These are phyloP conservation scores for Hyla sarda DNA, from an alignment of 2,113 vertebrate genomes.

Conservation along the genomic window DNA sequence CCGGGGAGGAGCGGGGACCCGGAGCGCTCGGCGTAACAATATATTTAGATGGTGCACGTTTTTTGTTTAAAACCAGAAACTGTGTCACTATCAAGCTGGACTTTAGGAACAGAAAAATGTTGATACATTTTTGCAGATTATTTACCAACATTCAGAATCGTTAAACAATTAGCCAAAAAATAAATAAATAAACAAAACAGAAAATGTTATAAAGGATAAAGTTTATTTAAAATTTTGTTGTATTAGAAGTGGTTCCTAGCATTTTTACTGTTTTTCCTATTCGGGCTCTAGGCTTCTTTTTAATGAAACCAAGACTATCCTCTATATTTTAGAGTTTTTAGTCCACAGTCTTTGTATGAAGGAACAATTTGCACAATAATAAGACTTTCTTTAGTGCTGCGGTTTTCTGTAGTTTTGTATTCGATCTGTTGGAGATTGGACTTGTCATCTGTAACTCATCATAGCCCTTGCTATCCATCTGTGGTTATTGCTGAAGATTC, in stretches of 20 bases:
- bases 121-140: no score
- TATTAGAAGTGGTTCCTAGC: neutral
- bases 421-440: constrained; percentile 22
- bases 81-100: no score
- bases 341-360: neutral
- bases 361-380: neutral
- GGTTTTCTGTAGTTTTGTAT: constrained; percentile 3
- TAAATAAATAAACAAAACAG: no score
- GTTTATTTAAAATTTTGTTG: neutral
- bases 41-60: no score
- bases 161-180: no score
- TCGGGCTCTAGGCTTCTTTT: neutral
- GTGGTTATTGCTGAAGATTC: constrained; percentile 55
- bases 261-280: neutral
- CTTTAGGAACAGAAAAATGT: no score
- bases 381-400: neutral
- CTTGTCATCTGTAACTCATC: constrained; percentile 58
- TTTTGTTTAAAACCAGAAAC: no score
- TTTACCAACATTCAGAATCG: no score
- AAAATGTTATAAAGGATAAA: no score
- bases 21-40: no score
- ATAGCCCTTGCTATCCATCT: constrained; percentile 46
- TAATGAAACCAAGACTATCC: neutral
- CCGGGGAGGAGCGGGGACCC: no score
- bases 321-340: neutral